phyloP scores from a whole-genome alignment of 2,888 invertebrate species.

The Spicauda simplicius region DNA sequence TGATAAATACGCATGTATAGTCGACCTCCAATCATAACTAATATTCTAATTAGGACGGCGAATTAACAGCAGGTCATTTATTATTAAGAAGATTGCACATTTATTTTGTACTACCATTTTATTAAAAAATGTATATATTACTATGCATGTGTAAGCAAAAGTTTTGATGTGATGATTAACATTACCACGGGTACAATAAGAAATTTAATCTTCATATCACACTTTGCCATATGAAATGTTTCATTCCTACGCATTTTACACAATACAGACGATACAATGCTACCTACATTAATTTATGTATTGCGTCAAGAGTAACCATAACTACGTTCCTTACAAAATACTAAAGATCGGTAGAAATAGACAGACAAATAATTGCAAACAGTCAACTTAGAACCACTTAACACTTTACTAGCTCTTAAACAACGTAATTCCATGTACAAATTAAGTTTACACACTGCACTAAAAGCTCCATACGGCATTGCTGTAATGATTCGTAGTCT shows the following conservation, averaged over 20 bases:
- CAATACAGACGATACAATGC: too few species aligned
- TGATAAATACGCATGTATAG: too few species aligned
- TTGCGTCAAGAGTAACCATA: background rate
- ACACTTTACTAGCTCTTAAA: conserved; percentile 9
- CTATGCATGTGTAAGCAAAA: too few species aligned
- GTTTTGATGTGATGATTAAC: too few species aligned
- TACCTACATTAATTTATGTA: background rate
- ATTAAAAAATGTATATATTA: too few species aligned
- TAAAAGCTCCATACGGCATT: background rate
- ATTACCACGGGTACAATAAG: background rate
- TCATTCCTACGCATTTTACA: too few species aligned
- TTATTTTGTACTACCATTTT: too few species aligned
- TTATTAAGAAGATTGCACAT: too few species aligned
- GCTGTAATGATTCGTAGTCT: background rate
- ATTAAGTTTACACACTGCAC: conserved; percentile 1
- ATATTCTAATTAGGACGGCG: too few species aligned
- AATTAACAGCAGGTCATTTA: too few species aligned
- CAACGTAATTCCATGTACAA: background rate
- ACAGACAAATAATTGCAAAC: background rate
- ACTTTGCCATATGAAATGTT: too few species aligned
- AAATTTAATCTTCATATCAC: background rate
- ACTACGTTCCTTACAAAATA: background rate
- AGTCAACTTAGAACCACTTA: conserved; percentile 6
- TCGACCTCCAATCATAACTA: too few species aligned
- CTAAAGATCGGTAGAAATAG: conserved; percentile 1